Percentiles rank a stretch among this genome's conserved stretches.
phyloP scores from a whole-genome alignment of 2,888 invertebrate species.

The Caenorhabditis sp. region DNA sequence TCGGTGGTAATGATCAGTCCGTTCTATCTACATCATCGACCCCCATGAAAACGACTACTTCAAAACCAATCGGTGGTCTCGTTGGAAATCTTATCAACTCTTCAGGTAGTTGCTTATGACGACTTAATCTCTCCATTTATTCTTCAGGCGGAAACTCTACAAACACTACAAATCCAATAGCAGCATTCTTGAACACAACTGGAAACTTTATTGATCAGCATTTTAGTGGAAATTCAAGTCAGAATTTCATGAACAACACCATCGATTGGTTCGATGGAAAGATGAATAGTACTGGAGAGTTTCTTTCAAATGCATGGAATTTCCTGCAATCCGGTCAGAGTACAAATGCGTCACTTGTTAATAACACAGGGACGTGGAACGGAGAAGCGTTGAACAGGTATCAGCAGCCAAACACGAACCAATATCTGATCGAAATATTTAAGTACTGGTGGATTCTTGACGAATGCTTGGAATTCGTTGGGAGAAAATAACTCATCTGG shows the following conservation, averaged over 20 bases:
- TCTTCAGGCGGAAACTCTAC: conserved; percentile 6
- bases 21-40: background rate
- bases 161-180: conserved; percentile 25
- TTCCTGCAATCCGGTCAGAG: background rate
- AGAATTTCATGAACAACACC: conserved; percentile 24
- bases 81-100: conserved; percentile 53
- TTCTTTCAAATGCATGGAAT: conserved; percentile 25
- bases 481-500: background rate
- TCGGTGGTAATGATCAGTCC: conserved; percentile 46
- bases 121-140: too few relatives aligned
- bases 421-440: background rate
- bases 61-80: conserved; percentile 40
- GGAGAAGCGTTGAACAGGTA: conserved; percentile 21
- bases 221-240: background rate
- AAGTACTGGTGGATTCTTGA: conserved; percentile 21
- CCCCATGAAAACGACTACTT: background rate
- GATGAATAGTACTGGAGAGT: conserved; percentile 27
- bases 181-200: conserved; percentile 21
- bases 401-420: too few relatives aligned
- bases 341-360: background rate
- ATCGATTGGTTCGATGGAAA: conserved; percentile 35
- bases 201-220: conserved; percentile 34
- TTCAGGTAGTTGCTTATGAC: background rate
- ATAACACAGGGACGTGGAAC: conserved; percentile 27
- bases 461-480: conserved; percentile 15